These are phyloP conservation scores for Incurvaria masculella DNA, from an alignment of 2,888 invertebrate species.

Conservation along the genomic window DNA sequence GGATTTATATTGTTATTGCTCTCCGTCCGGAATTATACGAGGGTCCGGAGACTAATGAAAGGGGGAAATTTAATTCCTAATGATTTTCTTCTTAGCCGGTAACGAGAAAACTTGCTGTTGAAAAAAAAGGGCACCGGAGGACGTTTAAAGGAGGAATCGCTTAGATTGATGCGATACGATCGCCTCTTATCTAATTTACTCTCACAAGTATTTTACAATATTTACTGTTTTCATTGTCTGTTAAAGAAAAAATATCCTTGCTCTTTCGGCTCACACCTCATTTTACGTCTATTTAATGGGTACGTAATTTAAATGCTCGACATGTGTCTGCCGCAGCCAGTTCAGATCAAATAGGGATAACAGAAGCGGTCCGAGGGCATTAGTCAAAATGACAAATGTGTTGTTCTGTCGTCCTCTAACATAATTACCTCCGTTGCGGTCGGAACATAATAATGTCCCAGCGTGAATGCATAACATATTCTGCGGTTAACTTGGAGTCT, in stretches of 20 bases:
- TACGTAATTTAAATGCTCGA: too few species aligned
- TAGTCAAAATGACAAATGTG: background rate
- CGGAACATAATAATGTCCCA: background rate
- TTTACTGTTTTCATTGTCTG: too few species aligned
- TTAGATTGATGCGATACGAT: background rate
- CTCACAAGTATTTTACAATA: too few species aligned
- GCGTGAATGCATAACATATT: background rate
- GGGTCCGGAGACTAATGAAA: slow-evolving; percentile 59
- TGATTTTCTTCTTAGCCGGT: slow-evolving; percentile 58
- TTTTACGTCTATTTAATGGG: too few species aligned
- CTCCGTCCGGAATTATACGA: slow-evolving; percentile 58
- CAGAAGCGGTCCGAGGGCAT: background rate
- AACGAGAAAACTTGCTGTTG: slow-evolving; percentile 49
- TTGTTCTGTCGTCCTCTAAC: background rate
- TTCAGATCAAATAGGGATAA: background rate
- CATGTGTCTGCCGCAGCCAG: background rate
- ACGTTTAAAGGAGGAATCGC: background rate
- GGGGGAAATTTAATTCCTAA: slow-evolving; percentile 59
- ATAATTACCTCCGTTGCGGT: background rate
- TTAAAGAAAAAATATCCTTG: too few species aligned
- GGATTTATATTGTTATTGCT: slow-evolving; percentile 59
- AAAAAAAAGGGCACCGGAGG: slow-evolving; percentile 35
- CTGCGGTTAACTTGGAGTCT: background rate
- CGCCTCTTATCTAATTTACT: background rate
- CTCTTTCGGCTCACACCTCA: too few species aligned